Evolutionary conservation across 1,140 invertebrate species (phyloP).

Genomic region (Caenorhabditis latens): DNA sequence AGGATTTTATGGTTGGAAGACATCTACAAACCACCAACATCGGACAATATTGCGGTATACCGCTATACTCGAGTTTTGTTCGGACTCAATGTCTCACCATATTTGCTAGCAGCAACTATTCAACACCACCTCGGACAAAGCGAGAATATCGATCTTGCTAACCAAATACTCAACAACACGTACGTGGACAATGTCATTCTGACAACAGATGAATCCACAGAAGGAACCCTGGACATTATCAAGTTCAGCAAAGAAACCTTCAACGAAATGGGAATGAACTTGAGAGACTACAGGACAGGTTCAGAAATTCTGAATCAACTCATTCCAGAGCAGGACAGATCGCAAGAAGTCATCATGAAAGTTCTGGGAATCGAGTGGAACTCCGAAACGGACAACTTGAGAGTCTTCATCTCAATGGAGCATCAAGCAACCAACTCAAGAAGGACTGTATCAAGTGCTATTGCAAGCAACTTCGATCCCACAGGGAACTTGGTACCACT

Average conservation of each 20-base stretch:
- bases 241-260: slow-evolving; percentile 45
- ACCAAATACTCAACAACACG: not conserved
- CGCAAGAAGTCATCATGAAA: not conserved
- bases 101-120: slow-evolving; percentile 16
- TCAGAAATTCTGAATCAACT: not conserved
- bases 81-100: slow-evolving; percentile 59
- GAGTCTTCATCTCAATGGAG: not conserved
- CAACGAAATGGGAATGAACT: slow-evolving; percentile 58
- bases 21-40: not conserved
- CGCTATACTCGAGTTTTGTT: slow-evolving; percentile 60
- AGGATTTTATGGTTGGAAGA: slow-evolving; percentile 66
- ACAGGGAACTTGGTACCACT: slow-evolving; percentile 54
- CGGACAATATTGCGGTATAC: slow-evolving; percentile 37
- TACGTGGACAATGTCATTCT: slow-evolving; percentile 51
- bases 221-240: not conserved
- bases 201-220: not conserved
- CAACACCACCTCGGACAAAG: not conserved
- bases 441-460: slow-evolving; percentile 21
- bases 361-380: slow-evolving; percentile 62
- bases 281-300: slow-evolving; percentile 58
- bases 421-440: not conserved
- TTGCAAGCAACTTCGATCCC: slow-evolving; percentile 48
- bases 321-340: slow-evolving; percentile 31
- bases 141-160: not conserved
- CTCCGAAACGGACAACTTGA: not conserved